A percentile compares a stretch with the other conserved stretches of the same genome.
Evolutionary conservation across 30 jellyfish, hydroid and myxozoan genomes (phyloP).

Genomic region (Catostylus mosaicus): DNA sequence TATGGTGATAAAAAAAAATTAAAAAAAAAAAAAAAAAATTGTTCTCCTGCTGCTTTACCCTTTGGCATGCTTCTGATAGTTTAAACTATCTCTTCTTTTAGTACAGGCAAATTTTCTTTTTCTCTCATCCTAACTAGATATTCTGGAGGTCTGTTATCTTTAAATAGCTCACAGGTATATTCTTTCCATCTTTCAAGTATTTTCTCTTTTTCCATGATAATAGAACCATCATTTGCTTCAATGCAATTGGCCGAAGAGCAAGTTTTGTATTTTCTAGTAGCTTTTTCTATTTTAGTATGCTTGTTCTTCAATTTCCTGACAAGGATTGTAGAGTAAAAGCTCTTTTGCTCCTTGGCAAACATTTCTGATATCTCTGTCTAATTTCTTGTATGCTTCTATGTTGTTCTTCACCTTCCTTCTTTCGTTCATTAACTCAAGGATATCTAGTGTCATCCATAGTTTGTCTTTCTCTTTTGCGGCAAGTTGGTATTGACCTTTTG

Average conservation of each 20-base stretch:
- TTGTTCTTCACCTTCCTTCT: conserved; percentile 49
- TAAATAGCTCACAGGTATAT: too few species aligned
- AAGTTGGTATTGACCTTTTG: conserved; percentile 1
- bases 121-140: too few species aligned
- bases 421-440: conserved; percentile 40
- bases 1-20: too few species aligned
- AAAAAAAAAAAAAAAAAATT: too few species aligned
- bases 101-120: too few species aligned
- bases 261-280: conserved; percentile 41
- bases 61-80: conserved; percentile 49
- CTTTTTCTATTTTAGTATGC: conserved; percentile 50
- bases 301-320: conserved; percentile 60
- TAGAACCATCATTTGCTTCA: conserved; percentile 35
- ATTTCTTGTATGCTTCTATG: conserved; percentile 37
- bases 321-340: conserved; percentile 48
- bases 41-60: conserved; percentile 47
- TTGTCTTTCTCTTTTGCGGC: conserved; percentile 33
- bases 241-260: conserved; percentile 45
- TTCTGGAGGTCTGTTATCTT: too few species aligned
- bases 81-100: too few species aligned
- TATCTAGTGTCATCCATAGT: conserved; percentile 48
- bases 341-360: conserved; percentile 58
- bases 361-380: conserved; percentile 45
- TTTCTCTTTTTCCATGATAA: too few species aligned
- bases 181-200: too few species aligned